Evolutionary conservation across 2,113 vertebrate species (phyloP), one percentile per base, ranked within the genome.

Genomic region (Gobius niger): DNA sequence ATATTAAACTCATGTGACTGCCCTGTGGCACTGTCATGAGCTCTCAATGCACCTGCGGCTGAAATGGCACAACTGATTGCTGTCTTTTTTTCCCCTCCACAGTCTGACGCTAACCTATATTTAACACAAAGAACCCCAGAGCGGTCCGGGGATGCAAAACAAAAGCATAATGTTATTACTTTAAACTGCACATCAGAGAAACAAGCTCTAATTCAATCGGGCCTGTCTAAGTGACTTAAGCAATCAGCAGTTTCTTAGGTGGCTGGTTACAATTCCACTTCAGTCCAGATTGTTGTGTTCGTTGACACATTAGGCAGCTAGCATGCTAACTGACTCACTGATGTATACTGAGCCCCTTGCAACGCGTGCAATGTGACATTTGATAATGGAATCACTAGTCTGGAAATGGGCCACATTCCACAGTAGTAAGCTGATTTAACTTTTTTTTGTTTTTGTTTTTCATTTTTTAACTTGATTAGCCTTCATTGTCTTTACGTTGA

Each of bases 1-100:
- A 62, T 52, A 9, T 62, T 12, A 59, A 19, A 78, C 52, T 63
- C 70, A 81, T 71, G 70, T 81, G 82, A 83, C 65, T 2, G 9
- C 53, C 71, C 52, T 73, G 56, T 34, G 62, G 54, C 72, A 63
- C 18, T 66, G 40, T 49, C 44, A 66, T 57, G 65, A 44, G 7
- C 16, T 42, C 18, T 49, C 14, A 51, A 63, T 47, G 40, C 50
- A 14, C 12, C 71, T 8, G 59, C 67, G 53, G 49, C 15, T n/a
- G 8, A n/a, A 18, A 4, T 7, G 49, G 15, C 50, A 6, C 50
- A 18, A n/a, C n/a, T n/a, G n/a, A n/a, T n/a, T n/a, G n/a, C n/a
- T n/a, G n/a, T n/a, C n/a, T n/a, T n/a, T n/a, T n/a, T n/a, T n/a
- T n/a, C n/a, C n/a, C n/a, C n/a, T n/a, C n/a, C n/a, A n/a, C n/a